phyloP scores from a whole-genome alignment of 2,797 vertebrate species.

The Syngnathus acus region DNA sequence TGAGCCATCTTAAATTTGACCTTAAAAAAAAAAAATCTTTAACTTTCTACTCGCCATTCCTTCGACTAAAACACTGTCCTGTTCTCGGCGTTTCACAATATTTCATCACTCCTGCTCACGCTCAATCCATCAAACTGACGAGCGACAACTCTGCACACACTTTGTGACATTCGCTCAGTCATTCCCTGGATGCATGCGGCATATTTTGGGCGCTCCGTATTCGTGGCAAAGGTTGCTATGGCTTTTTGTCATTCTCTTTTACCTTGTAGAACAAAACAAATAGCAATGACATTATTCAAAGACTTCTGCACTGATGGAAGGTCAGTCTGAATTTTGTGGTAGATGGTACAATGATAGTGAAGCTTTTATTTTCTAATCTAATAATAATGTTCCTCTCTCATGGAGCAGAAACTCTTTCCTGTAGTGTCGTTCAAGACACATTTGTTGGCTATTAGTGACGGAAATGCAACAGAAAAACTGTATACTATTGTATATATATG shows the following conservation, averaged over 20 bases:
- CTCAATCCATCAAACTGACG: conserved; percentile 16
- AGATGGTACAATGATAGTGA: too few relatives aligned
- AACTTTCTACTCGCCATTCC: conserved; percentile 6
- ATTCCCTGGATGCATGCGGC: too few relatives aligned
- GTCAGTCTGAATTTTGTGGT: too few relatives aligned
- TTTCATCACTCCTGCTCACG: conserved; percentile 17
- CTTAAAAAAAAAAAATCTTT: not conserved
- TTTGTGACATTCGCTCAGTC: not conserved
- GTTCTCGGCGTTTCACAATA: conserved; percentile 21
- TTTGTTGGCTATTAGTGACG: not conserved
- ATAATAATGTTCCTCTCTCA: too few relatives aligned
- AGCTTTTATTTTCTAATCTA: too few relatives aligned
- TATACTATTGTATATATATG: too few relatives aligned
- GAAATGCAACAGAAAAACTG: not conserved
- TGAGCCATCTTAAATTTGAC: not conserved
- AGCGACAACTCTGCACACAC: not conserved
- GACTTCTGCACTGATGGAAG: too few relatives aligned
- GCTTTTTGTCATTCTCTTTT: too few relatives aligned
- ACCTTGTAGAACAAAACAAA: too few relatives aligned
- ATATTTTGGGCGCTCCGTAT: not conserved
- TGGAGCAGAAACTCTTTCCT: too few relatives aligned
- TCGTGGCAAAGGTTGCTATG: not conserved
- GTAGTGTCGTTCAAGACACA: not conserved
- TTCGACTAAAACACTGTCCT: conserved; percentile 35
- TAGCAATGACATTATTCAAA: too few relatives aligned